Percentiles rank a stretch among this genome's conserved stretches.
Evolutionary conservation across 2,113 vertebrate species (phyloP).

Genomic region (Cyphomyrus discorhynchus): DNA sequence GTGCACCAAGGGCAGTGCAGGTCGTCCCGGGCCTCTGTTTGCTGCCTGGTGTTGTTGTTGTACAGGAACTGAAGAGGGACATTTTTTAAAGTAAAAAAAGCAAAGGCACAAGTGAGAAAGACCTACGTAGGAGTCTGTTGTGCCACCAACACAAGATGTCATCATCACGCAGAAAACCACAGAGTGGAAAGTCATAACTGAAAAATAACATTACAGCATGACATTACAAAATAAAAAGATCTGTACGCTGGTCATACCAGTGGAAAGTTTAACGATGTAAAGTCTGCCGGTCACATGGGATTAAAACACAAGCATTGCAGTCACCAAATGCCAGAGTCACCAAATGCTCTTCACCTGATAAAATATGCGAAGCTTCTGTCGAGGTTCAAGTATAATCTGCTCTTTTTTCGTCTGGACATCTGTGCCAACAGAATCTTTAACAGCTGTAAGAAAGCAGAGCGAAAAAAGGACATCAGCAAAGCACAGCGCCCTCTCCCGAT

Average conservation of each 20-base stretch:
- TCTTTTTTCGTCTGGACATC: constrained; percentile 73
- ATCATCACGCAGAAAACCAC: not conserved
- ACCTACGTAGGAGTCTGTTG: not conserved
- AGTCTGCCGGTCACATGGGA: not conserved
- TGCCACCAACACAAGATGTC: not conserved
- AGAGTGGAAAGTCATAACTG: not conserved
- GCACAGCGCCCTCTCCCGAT: not conserved
- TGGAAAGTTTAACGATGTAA: not conserved
- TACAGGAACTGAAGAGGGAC: constrained; percentile 77
- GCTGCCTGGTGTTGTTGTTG: constrained; percentile 95
- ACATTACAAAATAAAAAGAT: not conserved
- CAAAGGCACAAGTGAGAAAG: not conserved
- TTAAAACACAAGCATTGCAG: not conserved
- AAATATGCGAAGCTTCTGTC: constrained; percentile 81
- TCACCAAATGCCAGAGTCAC: not conserved
- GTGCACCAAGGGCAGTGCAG: constrained; percentile 97
- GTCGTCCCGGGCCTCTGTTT: constrained; percentile 92
- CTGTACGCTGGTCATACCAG: not conserved
- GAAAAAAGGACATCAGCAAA: constrained; percentile 6
- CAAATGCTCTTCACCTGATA: constrained; percentile 67
- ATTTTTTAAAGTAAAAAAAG: not conserved
- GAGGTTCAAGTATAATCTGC: constrained; percentile 67
- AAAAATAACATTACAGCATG: not conserved
- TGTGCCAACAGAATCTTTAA: constrained; percentile 72
- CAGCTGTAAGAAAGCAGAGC: constrained; percentile 53